These are phyloP conservation scores for Oceanodroma tethys DNA, from an alignment of 2,113 vertebrate species.

Conservation along the genomic window DNA sequence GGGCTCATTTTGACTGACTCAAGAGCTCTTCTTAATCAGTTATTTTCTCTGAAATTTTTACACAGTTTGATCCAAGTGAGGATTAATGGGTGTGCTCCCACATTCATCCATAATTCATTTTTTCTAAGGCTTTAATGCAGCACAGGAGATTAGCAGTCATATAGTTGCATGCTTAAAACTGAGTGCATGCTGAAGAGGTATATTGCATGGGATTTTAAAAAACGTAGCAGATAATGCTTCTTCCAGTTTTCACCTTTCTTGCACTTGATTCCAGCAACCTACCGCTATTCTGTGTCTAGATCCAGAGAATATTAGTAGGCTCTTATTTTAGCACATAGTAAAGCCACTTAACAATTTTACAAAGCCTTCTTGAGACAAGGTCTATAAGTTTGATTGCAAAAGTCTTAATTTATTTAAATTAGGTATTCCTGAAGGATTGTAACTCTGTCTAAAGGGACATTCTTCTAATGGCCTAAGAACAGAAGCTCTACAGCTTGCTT, in stretches of 20 bases:
- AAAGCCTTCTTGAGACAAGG: not conserved
- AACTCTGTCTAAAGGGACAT: not conserved
- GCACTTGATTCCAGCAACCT: not conserved
- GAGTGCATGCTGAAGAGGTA: not conserved
- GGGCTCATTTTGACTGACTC: not conserved
- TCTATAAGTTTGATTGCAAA: not conserved
- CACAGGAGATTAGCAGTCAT: not conserved
- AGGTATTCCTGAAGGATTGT: not conserved
- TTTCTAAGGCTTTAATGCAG: not conserved
- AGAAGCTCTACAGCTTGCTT: not conserved
- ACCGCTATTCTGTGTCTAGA: not conserved
- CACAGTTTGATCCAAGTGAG: not conserved
- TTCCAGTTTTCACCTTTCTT: not conserved
- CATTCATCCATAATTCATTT: constrained; percentile 16
- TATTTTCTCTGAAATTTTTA: not conserved
- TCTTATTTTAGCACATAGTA: not conserved
- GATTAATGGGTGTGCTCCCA: not conserved
- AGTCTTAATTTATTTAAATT: not conserved
- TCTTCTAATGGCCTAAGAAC: not conserved
- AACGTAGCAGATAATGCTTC: not conserved
- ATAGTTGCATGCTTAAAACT: not conserved
- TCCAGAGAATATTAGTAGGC: not conserved
- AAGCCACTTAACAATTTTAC: not conserved
- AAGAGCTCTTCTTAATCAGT: not conserved
- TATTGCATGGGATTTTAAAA: not conserved